Percentiles rank a stretch among this genome's conserved stretches.
Conservation (phyloP, 2,113 vertebrate species). For the Sprattus sprattus region DNA sequence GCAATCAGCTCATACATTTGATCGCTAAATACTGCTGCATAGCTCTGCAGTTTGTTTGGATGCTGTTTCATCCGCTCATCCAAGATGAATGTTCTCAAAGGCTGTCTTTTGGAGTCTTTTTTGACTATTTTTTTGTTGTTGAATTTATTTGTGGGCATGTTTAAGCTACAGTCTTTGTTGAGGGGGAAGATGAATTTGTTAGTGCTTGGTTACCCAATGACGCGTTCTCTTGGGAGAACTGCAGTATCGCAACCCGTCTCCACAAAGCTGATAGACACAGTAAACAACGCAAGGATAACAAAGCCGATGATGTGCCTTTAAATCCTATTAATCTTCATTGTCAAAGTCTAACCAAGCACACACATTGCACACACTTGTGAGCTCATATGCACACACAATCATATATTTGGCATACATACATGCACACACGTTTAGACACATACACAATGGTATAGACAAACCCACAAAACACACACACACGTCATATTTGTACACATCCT, state of each 20-base stretch:
- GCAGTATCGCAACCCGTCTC: conserved; percentile 25
- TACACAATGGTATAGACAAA: neutral
- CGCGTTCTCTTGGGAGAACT: conserved; percentile 32
- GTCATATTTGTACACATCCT: neutral
- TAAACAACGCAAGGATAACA: conserved; percentile 49
- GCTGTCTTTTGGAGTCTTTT: conserved; percentile 15
- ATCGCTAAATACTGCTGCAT: conserved; percentile 9
- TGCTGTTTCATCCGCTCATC: neutral
- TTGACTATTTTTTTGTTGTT: neutral
- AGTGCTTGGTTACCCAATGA: conserved; percentile 42
- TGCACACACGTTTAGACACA: neutral
- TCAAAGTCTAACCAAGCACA: conserved; percentile 20
- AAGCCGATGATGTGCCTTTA: conserved; percentile 39
- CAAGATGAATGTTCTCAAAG: neutral
- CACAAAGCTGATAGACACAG: conserved; percentile 47
- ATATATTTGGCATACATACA: neutral
- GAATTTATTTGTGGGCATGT: conserved; percentile 36
- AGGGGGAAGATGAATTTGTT: conserved; percentile 49
- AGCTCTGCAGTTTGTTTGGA: conserved; percentile 16
- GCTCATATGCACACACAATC: neutral
- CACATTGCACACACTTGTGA: neutral
- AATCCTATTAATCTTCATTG: conserved; percentile 45
- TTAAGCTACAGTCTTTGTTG: conserved; percentile 42
- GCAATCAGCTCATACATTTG: neutral
- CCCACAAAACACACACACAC: neutral